These are phyloP conservation scores for Leucophenga montana DNA, from an alignment of 2,888 invertebrate species.

Conservation along the genomic window DNA sequence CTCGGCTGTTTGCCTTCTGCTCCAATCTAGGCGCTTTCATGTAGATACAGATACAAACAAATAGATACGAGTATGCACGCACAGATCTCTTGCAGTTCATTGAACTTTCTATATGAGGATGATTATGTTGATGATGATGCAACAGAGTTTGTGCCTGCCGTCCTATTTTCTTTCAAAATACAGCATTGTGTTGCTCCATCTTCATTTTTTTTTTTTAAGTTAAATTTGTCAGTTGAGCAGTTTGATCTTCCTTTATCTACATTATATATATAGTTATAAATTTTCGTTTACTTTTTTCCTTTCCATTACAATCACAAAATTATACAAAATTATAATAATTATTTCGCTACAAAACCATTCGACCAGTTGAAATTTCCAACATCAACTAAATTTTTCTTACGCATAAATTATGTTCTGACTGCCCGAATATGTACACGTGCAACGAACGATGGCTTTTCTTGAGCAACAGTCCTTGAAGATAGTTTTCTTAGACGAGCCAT, in stretches of 20 bases:
- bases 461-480: constrained; percentile 41
- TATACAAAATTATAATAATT: constrained; percentile 7
- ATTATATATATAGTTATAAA: too few relatives aligned
- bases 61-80: constrained; percentile 24
- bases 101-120: constrained; percentile 52
- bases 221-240: too few relatives aligned
- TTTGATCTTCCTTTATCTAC: too few relatives aligned
- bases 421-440: constrained; percentile 56
- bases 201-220: too few relatives aligned
- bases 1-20: constrained; percentile 50
- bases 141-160: too few relatives aligned
- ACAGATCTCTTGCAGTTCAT: constrained; percentile 44
- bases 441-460: constrained; percentile 28
- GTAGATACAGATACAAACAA: constrained; percentile 22
- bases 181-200: too few relatives aligned
- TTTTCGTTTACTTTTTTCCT: too few relatives aligned
- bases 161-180: background rate
- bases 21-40: constrained; percentile 58
- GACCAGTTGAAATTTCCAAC: constrained; percentile 51
- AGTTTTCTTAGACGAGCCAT: constrained; percentile 47
- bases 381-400: constrained; percentile 28
- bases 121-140: constrained; percentile 2
- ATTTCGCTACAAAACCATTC: constrained; percentile 45
- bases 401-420: constrained; percentile 15
- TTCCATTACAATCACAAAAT: constrained; percentile 12